A percentile compares a stretch with the other conserved stretches of the same genome.
Evolutionary conservation across 2,797 vertebrate genomes (phyloP).

Genomic region (Myotis myotis): DNA sequence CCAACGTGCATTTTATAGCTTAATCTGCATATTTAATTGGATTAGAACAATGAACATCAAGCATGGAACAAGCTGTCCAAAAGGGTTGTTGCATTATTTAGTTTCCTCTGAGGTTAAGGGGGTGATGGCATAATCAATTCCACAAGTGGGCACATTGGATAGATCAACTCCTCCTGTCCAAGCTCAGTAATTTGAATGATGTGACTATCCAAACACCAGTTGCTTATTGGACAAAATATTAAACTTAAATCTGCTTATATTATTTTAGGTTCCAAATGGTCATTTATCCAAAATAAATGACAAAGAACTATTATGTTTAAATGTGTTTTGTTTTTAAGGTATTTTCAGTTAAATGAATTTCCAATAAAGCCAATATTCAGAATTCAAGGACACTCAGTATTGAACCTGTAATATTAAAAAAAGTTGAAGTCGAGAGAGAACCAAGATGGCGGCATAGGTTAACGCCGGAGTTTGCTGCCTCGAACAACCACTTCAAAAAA

Average conservation of each 20-base stretch:
- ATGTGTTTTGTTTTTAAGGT: constrained; percentile 28
- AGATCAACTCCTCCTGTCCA: not conserved
- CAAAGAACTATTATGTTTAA: not conserved
- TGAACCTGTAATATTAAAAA: not conserved
- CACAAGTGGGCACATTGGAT: not conserved
- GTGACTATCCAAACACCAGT: constrained; percentile 16
- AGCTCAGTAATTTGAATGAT: not conserved
- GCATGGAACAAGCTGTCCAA: constrained; percentile 2
- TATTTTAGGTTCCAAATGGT: constrained; percentile 29
- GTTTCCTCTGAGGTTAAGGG: not conserved
- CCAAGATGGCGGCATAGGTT: too few species aligned
- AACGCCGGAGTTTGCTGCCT: too few species aligned
- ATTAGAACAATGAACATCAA: constrained; percentile 10
- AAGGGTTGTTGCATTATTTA: constrained; percentile 25
- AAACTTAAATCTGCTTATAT: constrained; percentile 40
- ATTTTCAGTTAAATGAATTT: constrained; percentile 40
- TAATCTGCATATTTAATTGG: constrained; percentile 42
- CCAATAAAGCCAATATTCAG: not conserved
- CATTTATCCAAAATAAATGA: constrained; percentile 52
- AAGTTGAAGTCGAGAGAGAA: too few species aligned
- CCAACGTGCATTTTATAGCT: not conserved
- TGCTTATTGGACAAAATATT: constrained; percentile 50
- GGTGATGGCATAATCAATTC: not conserved
- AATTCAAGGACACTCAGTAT: not conserved
- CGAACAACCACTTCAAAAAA: too few species aligned